Conservation (phyloP, 2,113 vertebrate species). For the Chauna torquata region DNA sequence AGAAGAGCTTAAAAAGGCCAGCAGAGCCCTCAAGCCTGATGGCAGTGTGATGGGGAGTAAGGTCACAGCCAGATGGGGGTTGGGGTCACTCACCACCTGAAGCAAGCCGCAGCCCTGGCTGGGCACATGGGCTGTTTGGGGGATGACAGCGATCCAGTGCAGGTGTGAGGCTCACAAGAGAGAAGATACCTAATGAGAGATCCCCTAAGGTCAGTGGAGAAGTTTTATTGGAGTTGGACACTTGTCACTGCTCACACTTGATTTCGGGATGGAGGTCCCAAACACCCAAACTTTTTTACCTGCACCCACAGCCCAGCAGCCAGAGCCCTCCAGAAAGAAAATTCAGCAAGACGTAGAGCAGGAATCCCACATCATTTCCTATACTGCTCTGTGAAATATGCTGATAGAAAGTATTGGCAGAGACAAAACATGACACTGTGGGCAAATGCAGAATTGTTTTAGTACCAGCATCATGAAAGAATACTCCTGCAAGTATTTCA, state of each 20-base stretch:
- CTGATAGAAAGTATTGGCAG: not conserved
- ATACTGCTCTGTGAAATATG: not conserved
- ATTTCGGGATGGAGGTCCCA: not conserved
- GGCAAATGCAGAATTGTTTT: not conserved
- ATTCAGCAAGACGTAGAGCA: not conserved
- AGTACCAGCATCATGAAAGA: not conserved
- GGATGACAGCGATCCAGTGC: not conserved
- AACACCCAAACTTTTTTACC: not conserved
- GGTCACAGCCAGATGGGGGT: not conserved
- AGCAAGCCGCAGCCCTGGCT: accelerated
- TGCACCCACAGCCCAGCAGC: not conserved
- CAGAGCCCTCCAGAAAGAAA: not conserved
- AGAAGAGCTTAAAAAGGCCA: not conserved
- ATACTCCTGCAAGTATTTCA: not conserved
- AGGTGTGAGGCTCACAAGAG: not conserved
- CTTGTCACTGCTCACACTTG: accelerated
- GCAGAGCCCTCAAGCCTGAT: accelerated
- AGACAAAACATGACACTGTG: not conserved
- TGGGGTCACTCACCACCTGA: not conserved
- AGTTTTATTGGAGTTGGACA: not conserved
- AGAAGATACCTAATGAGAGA: not conserved
- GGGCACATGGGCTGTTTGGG: not conserved
- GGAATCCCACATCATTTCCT: not conserved
- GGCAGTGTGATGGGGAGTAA: not conserved
- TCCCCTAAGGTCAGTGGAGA: not conserved